Percentiles rank a stretch among this genome's conserved stretches.
Conservation (phyloP, 2,113 vertebrate species). For the Campylomormyrus tamandua region DNA sequence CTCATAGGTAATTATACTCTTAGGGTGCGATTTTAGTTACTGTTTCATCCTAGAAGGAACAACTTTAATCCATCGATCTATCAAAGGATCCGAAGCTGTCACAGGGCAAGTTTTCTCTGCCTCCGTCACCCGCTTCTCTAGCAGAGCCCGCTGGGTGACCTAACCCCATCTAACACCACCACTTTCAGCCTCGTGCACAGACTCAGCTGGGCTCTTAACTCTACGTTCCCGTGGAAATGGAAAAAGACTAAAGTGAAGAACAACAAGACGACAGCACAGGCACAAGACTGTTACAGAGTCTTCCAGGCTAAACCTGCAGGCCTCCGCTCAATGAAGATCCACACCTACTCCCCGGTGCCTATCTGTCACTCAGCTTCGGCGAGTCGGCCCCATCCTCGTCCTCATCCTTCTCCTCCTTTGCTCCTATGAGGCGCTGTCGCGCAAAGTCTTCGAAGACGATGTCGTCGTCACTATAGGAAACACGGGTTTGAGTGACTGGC, state of each 20-base stretch:
- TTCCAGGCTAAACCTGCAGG: conserved; percentile 41
- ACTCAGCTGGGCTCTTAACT: conserved; percentile 17
- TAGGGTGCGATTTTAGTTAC: not conserved
- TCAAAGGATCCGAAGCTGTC: not conserved
- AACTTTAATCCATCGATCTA: not conserved
- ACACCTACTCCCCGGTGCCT: conserved; percentile 34
- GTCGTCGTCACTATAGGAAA: conserved; percentile 76
- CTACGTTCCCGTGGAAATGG: conserved; percentile 34
- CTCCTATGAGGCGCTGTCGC: conserved; percentile 81
- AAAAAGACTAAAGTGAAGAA: conserved; percentile 49
- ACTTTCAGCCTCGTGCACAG: not conserved
- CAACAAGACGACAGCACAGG: conserved; percentile 49
- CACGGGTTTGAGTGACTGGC: not conserved
- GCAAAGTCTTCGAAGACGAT: conserved; percentile 95
- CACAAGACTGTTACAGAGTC: conserved; percentile 49
- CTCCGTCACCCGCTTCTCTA: not conserved
- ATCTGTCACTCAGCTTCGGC: conserved; percentile 74
- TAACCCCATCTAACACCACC: not conserved
- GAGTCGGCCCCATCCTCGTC: conserved; percentile 75
- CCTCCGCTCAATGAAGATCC: conserved; percentile 36
- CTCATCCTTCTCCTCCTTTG: conserved; percentile 82
- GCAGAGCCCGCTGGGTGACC: not conserved
- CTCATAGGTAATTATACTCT: not conserved
- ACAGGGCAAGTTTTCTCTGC: not conserved
- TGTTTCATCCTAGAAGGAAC: not conserved